phyloP scores from a whole-genome alignment of 2,888 invertebrate genomes.

The Rosalia funebris region DNA sequence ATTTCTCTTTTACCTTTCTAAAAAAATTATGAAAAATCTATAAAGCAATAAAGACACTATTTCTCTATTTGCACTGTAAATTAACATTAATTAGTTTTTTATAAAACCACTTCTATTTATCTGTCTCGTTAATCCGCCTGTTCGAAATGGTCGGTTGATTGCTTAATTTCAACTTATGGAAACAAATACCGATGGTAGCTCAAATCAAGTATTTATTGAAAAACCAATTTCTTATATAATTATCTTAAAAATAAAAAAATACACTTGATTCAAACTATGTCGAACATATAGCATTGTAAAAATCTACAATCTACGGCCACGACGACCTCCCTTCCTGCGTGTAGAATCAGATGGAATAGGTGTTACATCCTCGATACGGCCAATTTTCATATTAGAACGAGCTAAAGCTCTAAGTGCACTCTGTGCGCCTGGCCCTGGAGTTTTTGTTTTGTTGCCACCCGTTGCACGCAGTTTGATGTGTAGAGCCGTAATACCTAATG shows the following conservation, averaged over 20 bases:
- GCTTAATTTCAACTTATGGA: no score
- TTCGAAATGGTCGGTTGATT: no score
- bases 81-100: no score
- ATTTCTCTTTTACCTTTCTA: no score
- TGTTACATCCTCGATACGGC: constrained; percentile 99
- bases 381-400: constrained; percentile 99
- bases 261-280: constrained; percentile 38
- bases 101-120: no score
- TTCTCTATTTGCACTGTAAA: no score
- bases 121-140: no score
- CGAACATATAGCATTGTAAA: constrained; percentile 46
- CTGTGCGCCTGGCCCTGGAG: constrained; percentile 98
- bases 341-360: constrained; percentile 99
- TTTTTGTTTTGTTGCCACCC: constrained; percentile 98
- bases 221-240: constrained; percentile 38
- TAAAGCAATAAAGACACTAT: no score
- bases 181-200: no score
- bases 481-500: constrained; percentile 95
- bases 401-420: constrained; percentile 98
- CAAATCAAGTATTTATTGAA: constrained; percentile 41
- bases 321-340: constrained; percentile 99
- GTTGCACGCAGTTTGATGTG: constrained; percentile 99
- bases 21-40: no score
- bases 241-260: constrained; percentile 45
- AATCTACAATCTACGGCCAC: constrained; percentile 97